These are phyloP conservation scores for Coleophora flavipennella DNA, from an alignment of 2,888 invertebrate species.

Conservation along the genomic window DNA sequence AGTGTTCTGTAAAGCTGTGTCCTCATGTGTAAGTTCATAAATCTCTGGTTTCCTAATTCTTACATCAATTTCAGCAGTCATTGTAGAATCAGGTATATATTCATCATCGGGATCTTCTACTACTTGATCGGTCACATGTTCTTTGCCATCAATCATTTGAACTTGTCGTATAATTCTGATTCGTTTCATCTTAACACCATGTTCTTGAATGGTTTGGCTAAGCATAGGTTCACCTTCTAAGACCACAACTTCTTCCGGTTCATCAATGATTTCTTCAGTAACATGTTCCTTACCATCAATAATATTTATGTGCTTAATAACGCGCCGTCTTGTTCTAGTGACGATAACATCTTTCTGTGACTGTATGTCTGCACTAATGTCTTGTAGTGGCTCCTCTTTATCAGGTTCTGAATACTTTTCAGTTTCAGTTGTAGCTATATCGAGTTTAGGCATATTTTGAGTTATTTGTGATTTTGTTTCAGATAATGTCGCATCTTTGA, in stretches of 20 bases:
- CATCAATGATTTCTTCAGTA: slow-evolving; percentile 87
- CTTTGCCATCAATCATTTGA: slow-evolving; percentile 82
- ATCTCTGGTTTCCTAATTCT: slow-evolving; percentile 8
- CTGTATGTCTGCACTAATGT: slow-evolving; percentile 6
- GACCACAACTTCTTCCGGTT: slow-evolving; percentile 84
- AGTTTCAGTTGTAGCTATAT: not conserved
- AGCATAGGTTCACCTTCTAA: slow-evolving; percentile 74
- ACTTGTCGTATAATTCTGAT: slow-evolving; percentile 61
- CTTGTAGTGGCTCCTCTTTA: not conserved
- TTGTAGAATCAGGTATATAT: slow-evolving; percentile 8
- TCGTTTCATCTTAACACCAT: slow-evolving; percentile 23
- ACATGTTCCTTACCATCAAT: slow-evolving; percentile 88
- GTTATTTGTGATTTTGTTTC: too few relatives aligned
- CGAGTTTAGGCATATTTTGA: not conserved
- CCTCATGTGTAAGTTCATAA: slow-evolving; percentile 2
- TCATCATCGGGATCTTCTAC: slow-evolving; percentile 64
- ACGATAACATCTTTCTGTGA: slow-evolving; percentile 34
- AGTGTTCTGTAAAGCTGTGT: not conserved
- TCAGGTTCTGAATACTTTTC: not conserved
- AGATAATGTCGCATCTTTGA: too few relatives aligned
- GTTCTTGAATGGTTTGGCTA: slow-evolving; percentile 34
- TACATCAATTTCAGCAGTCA: slow-evolving; percentile 7
- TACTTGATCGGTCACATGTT: slow-evolving; percentile 82
- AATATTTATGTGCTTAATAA: slow-evolving; percentile 83
- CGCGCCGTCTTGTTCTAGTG: slow-evolving; percentile 79